Evolutionary conservation across 2,797 vertebrate genomes (phyloP).

Genomic region (Epinephelus coioides): DNA sequence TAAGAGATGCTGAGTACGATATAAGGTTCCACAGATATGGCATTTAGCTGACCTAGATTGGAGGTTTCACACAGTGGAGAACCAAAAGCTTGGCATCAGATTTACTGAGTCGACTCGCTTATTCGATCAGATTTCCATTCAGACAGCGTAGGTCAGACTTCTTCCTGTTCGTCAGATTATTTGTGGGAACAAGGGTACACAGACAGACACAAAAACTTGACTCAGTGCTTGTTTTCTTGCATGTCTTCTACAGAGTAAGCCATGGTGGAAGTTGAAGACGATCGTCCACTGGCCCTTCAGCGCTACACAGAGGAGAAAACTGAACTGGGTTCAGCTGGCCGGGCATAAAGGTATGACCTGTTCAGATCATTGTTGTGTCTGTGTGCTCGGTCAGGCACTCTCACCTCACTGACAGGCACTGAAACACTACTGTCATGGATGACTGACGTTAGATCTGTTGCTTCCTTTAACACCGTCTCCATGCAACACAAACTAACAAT

Average conservation of each 20-base stretch:
- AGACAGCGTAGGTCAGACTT: neutral
- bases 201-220: neutral
- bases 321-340: conserved; percentile 97
- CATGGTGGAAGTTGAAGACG: conserved; percentile 96
- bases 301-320: conserved; percentile 91
- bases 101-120: conserved; percentile 20
- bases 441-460: neutral
- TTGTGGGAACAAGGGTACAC: neutral
- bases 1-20: conserved; percentile 58
- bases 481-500: neutral
- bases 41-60: conserved; percentile 67
- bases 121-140: conserved; percentile 40
- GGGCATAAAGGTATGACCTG: conserved; percentile 93
- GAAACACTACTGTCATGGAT: conserved; percentile 3
- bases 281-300: conserved; percentile 94
- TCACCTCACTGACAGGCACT: neutral
- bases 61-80: conserved; percentile 37
- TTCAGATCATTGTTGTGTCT: neutral
- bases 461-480: neutral
- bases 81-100: conserved; percentile 46
- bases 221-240: conserved; percentile 27
- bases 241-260: conserved; percentile 86
- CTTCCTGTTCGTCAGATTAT: conserved; percentile 31
- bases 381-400: neutral
- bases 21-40: conserved; percentile 64